phyloP scores from a whole-genome alignment of 2,797 vertebrate species.

The Percopsis omiscomaycus region DNA sequence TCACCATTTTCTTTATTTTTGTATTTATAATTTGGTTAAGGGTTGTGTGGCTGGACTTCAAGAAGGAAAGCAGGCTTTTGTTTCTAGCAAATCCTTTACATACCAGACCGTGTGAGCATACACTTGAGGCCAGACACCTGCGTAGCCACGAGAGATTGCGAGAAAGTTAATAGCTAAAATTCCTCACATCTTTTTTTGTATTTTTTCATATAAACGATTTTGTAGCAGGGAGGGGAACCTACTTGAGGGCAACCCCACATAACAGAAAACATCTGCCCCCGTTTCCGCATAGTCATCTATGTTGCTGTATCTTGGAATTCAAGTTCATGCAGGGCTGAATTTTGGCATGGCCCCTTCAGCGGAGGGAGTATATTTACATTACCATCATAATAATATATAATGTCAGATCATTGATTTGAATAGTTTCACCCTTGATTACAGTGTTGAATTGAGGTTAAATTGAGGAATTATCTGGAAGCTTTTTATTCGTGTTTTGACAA shows the following conservation, averaged over 20 bases:
- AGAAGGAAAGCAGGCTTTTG: background rate
- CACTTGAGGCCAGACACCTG: conserved; percentile 8
- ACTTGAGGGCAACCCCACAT: conserved; percentile 47
- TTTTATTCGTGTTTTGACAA: no score
- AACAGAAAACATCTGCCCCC: conserved; percentile 62
- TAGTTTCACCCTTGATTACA: background rate
- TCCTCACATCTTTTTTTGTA: conserved; percentile 36
- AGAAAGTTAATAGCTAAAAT: conserved; percentile 46
- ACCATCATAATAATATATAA: background rate
- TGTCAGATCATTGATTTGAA: no score
- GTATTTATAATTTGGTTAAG: no score
- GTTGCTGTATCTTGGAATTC: conserved; percentile 16
- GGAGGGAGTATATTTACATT: background rate
- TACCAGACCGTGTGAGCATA: background rate
- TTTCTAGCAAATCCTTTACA: background rate
- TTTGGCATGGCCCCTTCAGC: background rate
- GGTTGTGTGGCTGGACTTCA: conserved; percentile 2
- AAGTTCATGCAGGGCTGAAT: conserved; percentile 13
- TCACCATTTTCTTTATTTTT: no score
- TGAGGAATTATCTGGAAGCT: background rate
- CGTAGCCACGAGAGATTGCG: conserved; percentile 30
- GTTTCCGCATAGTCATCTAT: conserved; percentile 48
- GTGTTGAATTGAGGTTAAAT: background rate
- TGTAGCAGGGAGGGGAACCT: conserved; percentile 31
- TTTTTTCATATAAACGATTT: conserved; percentile 22